phyloP scores from a whole-genome alignment of 2,113 vertebrate species.

The Ciconia maguari region DNA sequence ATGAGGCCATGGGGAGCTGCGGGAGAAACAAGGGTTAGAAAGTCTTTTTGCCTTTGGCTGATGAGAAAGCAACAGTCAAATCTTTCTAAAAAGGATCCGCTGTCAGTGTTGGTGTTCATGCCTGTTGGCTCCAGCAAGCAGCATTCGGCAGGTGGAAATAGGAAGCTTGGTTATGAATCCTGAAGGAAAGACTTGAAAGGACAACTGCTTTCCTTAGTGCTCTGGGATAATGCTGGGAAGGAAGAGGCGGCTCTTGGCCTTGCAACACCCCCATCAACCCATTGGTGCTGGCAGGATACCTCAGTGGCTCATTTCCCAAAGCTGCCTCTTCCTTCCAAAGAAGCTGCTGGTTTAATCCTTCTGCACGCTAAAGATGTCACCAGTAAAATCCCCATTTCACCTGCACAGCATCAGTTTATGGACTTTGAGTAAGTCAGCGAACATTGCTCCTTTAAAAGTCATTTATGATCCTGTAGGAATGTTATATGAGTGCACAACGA shows the following conservation, averaged over 20 bases:
- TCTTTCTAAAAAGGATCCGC: neutral
- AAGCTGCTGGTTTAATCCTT: neutral
- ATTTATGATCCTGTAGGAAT: neutral
- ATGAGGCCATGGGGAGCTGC: neutral
- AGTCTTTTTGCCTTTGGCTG: neutral
- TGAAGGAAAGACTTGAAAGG: neutral
- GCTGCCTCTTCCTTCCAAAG: neutral
- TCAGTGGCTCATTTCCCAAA: neutral
- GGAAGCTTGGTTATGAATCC: neutral
- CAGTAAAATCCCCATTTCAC: neutral
- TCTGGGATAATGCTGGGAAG: neutral
- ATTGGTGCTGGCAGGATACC: neutral
- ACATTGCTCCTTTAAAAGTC: neutral
- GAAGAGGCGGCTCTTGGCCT: neutral
- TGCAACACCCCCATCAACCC: neutral
- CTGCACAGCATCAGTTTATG: neutral
- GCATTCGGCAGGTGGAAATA: neutral
- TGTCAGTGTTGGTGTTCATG: rapidly evolving
- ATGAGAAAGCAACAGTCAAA: neutral
- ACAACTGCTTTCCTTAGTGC: neutral
- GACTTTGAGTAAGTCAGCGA: neutral
- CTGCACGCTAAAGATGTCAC: neutral
- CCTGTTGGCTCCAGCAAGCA: neutral
- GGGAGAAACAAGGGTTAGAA: neutral
- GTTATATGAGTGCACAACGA: neutral